Evolutionary conservation across 2,113 vertebrate genomes (phyloP).

Genomic region (Bucco capensis): DNA sequence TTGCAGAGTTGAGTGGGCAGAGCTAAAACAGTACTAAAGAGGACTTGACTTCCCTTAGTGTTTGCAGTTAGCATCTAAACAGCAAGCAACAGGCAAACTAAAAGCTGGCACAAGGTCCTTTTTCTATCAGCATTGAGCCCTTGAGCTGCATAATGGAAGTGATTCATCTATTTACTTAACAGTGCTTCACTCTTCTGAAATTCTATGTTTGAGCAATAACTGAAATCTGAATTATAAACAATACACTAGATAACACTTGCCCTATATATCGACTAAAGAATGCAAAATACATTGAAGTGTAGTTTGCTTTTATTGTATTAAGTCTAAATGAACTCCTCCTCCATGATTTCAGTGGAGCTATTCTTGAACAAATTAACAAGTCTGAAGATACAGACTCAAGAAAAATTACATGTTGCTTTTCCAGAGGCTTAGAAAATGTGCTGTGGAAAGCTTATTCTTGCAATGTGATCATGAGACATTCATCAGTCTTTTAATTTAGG

Average conservation of each 20-base stretch:
- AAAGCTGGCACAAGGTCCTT: not conserved
- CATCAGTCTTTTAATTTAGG: not conserved
- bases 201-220: not conserved
- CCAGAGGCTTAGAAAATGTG: not conserved
- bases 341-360: not conserved
- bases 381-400: not conserved
- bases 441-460: not conserved
- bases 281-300: not conserved
- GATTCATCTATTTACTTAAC: not conserved
- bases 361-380: not conserved
- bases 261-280: not conserved
- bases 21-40: no score
- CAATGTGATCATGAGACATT: not conserved
- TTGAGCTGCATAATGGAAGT: not conserved
- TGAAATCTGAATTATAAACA: not conserved
- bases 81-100: not conserved
- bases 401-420: not conserved
- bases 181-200: not conserved
- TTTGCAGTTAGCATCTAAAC: not conserved
- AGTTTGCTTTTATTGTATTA: not conserved
- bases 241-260: not conserved
- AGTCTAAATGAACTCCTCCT: not conserved
- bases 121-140: not conserved
- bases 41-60: not conserved
- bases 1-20: rapidly evolving